Evolutionary conservation across 1,140 invertebrate species (phyloP), one percentile per base, ranked within the genome.

Genomic region (Mylabris phalerata): DNA sequence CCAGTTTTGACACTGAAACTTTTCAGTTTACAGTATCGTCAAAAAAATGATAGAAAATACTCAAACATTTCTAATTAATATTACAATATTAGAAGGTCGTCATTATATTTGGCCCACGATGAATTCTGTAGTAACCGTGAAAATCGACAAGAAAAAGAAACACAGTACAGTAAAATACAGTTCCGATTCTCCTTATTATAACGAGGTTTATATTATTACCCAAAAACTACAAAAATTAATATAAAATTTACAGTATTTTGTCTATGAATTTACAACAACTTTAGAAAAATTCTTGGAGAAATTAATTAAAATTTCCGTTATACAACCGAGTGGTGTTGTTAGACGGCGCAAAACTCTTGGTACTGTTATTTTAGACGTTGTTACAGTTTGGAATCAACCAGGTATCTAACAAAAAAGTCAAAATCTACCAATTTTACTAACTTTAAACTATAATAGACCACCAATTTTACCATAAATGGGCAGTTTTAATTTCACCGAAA

Each of bases 391-490:
- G 82, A 73, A 78, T 43, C 83, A 87, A 69, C 78, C 80, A 74
- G 80, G 87, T 89, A 52, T 3, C 48, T 4, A 27, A 9, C 55
- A 42, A n/a, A 32, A 4, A 40, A 40, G 2, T 40, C 10, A 40
- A 40, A 40, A 27, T 45, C 44, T 4, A 50, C 11, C 32, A 40
- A 10, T 40, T 40, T 10, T 19, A 19, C 19, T 19, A 19, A 19
- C 6, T 40, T 40, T 40, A 40, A 40, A 40, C 19, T 19, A 19
- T 54, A 43, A 9, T 60, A 90, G 88, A 87, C 75, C 88, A 86
- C 67, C 83, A 87, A 71, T 88, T 88, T 67, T 86, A 84, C 67
- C 85, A 89, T 64, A 91, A 90, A 76, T 92, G 89, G 89, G 87
- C 84, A 0, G 79, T 89, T 68, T 69, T 92, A 47, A 82, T 76